Conservation (phyloP, 2,888 invertebrate genomes). For the Phyllotreta cruciferae region DNA sequence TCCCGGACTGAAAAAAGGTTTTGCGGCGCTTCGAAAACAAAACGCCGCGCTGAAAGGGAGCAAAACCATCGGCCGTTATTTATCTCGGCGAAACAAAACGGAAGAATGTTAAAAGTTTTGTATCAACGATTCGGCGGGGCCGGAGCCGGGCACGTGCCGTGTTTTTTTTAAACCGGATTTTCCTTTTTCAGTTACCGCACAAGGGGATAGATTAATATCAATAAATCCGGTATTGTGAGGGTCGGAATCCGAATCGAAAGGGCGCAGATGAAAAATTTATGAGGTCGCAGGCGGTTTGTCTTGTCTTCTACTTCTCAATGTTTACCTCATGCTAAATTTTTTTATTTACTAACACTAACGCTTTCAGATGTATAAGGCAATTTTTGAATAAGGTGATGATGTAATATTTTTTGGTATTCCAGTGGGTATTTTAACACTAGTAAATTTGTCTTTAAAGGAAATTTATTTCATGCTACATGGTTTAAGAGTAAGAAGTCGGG, state of each 20-base stretch:
- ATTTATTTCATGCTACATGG: no score
- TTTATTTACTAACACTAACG: no score
- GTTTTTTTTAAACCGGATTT: constrained; percentile 25
- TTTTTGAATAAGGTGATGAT: no score
- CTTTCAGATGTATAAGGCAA: no score
- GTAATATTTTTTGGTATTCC: no score
- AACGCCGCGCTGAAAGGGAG: constrained; percentile 34
- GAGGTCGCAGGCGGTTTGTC: neutral
- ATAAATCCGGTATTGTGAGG: constrained; percentile 26
- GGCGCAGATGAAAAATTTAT: constrained; percentile 19
- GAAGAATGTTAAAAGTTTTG: constrained; percentile 35
- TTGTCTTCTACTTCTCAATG: no score
- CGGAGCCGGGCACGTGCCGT: constrained; percentile 32
- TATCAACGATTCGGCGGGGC: constrained; percentile 27
- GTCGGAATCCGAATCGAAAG: constrained; percentile 15
- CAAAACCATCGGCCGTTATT: constrained; percentile 35
- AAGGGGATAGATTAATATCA: constrained; percentile 29
- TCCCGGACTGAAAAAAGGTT: constrained; percentile 24
- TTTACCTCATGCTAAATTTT: no score
- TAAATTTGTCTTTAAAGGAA: no score
- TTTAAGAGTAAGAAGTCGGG: no score
- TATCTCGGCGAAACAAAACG: constrained; percentile 33
- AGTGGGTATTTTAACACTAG: no score
- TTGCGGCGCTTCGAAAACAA: constrained; percentile 28
- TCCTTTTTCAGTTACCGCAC: constrained; percentile 27